Conservation (phyloP, 2,113 vertebrate genomes). For the Alethe castanea region DNA sequence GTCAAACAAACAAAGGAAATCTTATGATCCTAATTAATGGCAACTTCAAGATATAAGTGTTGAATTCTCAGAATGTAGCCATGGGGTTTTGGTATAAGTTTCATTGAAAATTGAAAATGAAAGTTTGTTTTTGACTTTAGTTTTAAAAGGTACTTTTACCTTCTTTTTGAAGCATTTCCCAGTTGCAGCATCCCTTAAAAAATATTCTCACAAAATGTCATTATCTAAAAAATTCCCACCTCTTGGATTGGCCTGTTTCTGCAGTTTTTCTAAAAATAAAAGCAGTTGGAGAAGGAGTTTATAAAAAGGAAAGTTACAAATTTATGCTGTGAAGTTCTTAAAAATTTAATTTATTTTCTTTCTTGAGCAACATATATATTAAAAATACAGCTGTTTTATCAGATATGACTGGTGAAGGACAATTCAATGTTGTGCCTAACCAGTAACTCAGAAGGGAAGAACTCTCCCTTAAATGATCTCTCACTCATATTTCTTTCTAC, state of each 20-base stretch:
- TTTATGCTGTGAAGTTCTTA: background rate
- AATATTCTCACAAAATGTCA: background rate
- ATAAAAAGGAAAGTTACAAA: background rate
- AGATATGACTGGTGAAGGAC: background rate
- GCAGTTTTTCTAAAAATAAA: background rate
- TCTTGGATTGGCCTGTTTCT: background rate
- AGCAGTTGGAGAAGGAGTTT: background rate
- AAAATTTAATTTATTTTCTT: background rate
- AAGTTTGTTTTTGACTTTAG: background rate
- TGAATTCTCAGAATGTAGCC: background rate
- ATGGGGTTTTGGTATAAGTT: background rate
- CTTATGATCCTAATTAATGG: background rate
- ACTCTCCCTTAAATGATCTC: background rate
- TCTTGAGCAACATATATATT: background rate
- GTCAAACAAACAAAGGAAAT: background rate
- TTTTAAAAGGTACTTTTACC: background rate
- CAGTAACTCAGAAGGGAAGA: background rate
- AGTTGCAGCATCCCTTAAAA: background rate
- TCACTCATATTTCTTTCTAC: background rate
- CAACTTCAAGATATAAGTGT: rapidly evolving
- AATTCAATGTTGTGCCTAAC: background rate
- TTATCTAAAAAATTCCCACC: background rate
- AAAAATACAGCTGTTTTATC: background rate
- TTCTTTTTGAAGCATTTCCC: background rate
- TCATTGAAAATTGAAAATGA: background rate